Conservation (phyloP, 2,113 vertebrate genomes). For the Phrynocephalus versicolor region DNA sequence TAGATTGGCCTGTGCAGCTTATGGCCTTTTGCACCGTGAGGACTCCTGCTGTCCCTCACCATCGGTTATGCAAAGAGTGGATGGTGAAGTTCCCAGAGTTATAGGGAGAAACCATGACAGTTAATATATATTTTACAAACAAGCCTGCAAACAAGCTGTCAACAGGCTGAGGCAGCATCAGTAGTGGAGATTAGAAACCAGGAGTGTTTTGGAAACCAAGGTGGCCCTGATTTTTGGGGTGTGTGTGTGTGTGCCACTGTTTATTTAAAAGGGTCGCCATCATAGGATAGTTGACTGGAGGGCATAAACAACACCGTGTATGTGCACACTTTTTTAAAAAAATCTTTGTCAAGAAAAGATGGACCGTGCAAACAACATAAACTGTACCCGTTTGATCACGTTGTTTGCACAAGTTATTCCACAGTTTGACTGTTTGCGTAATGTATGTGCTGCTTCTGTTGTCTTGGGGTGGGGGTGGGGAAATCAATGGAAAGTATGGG, state of each 20-base stretch:
- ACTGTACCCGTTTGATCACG: not conserved
- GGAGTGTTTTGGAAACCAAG: not conserved
- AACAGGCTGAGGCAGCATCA: not conserved
- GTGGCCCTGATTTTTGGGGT: not conserved
- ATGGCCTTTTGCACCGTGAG: no score
- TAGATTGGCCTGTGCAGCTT: no score
- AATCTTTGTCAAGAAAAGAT: not conserved
- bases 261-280: not conserved
- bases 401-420: conserved; percentile 11
- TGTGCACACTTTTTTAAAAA: not conserved
- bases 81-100: not conserved
- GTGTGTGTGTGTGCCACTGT: no score
- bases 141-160: not conserved
- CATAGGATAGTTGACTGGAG: no score
- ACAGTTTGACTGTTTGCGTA: not conserved
- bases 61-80: not conserved
- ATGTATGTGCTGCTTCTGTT: not conserved
- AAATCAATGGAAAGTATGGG: not conserved
- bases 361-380: not conserved
- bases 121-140: not conserved
- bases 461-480: not conserved
- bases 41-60: no score
- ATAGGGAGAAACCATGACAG: not conserved
- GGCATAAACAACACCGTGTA: not conserved
- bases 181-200: not conserved